Base-by-base conservation (phyloP, 2,888 invertebrate species). In the Hedychridium roseum region DNA sequence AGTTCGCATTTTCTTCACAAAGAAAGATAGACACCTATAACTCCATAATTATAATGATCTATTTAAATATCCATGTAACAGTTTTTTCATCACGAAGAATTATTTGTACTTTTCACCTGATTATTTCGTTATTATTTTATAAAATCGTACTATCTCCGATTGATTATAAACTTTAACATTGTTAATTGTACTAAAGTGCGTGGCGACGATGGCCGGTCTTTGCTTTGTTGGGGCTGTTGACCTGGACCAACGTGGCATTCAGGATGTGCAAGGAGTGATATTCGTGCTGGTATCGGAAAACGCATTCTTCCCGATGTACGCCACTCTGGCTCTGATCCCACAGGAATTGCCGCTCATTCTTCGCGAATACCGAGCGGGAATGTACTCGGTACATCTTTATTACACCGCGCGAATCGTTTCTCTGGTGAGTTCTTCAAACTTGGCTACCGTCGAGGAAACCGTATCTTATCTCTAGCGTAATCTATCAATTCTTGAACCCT, bases 221-320 rank as follows among this genome's bases (percentile, higher is more conserved):
- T 92, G 95, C 67, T 97, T 92, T 79, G 82, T 90, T 14, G 91
- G 91, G 39, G 87, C 90, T 1, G 83, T 86, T 3, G 80, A 84
- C 0, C 80, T 86, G 1, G 88, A 89, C 34, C 95, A 94, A 78
- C 81, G 85, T 36, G 96, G 93, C 0, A 87, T 97, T 15, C 92
- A 93, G 72, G 90, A 93, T 16, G 87, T 94, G 1, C 92, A 94
- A 74, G 96, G 95, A 2, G 90, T 90, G 0, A 80, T 95, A 3
- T 95, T 94, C 78, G 88, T 94, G 60, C 85, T 94, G 78, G 91
- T 94, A 31, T 88, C 92, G 0, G 94, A 96, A 82, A 92, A 94
- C 71, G 92, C 94, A 0, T 96, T 95, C 79, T 87, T 88, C 43
- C 93, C 94, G 0, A 91, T 96, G 89, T 96, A 96, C 77, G 89